Evolutionary conservation across 23 tunicate species (phyloP).

Genomic region (Halocynthia roretzi): DNA sequence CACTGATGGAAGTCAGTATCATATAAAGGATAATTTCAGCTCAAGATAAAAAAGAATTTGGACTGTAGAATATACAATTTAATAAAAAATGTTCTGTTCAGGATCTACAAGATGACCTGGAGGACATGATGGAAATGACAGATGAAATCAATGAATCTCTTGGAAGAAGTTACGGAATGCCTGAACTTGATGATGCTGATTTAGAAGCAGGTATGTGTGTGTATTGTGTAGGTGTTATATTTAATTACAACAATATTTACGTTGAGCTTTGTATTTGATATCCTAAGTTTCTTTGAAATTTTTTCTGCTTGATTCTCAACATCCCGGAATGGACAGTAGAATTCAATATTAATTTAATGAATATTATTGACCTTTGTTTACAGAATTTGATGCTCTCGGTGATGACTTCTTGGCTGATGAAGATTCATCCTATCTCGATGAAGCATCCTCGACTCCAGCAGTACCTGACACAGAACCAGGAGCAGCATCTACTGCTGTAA

Average conservation of each 20-base stretch:
- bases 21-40: neutral
- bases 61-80: neutral
- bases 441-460: constrained; percentile 67
- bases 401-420: constrained; percentile 95
- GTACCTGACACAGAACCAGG: constrained; percentile 69
- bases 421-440: constrained; percentile 48
- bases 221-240: neutral
- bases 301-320: too few relatives aligned
- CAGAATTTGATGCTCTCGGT: constrained; percentile 97
- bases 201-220: constrained; percentile 74
- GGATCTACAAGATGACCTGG: constrained; percentile 99
- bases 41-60: neutral
- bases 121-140: constrained; percentile 91
- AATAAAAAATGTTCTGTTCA: neutral
- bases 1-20: too few relatives aligned
- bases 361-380: neutral
- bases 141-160: constrained; percentile 92
- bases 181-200: constrained; percentile 96
- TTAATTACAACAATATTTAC: too few relatives aligned
- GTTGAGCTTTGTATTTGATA: too few relatives aligned
- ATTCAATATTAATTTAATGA: too few relatives aligned
- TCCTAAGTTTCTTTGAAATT: too few relatives aligned
- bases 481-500: constrained; percentile 33
- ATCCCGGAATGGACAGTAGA: too few relatives aligned
- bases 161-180: constrained; percentile 96